Evolutionary conservation across 30 jellyfish, hydroid and myxozoan genomes (phyloP).

Genomic region (Hydractinia symbiolongicarpus): DNA sequence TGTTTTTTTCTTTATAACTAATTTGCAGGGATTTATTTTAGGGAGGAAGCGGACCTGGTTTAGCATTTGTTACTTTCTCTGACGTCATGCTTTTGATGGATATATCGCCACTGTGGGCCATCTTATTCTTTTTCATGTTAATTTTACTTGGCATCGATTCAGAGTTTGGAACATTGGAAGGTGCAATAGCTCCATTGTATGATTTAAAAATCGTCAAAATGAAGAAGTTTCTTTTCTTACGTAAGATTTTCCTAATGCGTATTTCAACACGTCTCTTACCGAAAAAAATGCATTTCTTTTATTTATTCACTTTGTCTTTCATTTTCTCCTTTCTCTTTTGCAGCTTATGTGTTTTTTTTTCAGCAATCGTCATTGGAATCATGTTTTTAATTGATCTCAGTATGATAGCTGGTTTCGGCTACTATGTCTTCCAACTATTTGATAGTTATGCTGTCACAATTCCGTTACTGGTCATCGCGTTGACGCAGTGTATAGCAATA

Average conservation of each 20-base stretch:
- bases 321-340: neutral
- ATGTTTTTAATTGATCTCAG: conserved; percentile 71
- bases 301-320: neutral
- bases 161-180: conserved; percentile 86
- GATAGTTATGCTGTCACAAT: conserved; percentile 77
- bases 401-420: conserved; percentile 78
- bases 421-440: conserved; percentile 72
- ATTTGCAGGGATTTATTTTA: neutral
- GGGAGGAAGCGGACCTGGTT: conserved; percentile 88
- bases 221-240: conserved; percentile 53
- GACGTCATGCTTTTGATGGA: conserved; percentile 86
- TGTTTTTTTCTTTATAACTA: neutral
- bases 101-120: conserved; percentile 93
- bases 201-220: conserved; percentile 64
- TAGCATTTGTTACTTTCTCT: conserved; percentile 76
- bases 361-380: conserved; percentile 56
- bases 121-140: conserved; percentile 76
- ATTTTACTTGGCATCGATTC: conserved; percentile 82
- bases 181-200: conserved; percentile 80
- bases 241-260: conserved; percentile 29
- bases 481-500: conserved; percentile 72
- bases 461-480: conserved; percentile 67
- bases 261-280: neutral
- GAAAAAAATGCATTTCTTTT: neutral
- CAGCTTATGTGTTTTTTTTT: neutral